Percentiles rank a stretch among this genome's conserved stretches.
phyloP scores from a whole-genome alignment of 2,113 vertebrate genomes.

The Passer domesticus region DNA sequence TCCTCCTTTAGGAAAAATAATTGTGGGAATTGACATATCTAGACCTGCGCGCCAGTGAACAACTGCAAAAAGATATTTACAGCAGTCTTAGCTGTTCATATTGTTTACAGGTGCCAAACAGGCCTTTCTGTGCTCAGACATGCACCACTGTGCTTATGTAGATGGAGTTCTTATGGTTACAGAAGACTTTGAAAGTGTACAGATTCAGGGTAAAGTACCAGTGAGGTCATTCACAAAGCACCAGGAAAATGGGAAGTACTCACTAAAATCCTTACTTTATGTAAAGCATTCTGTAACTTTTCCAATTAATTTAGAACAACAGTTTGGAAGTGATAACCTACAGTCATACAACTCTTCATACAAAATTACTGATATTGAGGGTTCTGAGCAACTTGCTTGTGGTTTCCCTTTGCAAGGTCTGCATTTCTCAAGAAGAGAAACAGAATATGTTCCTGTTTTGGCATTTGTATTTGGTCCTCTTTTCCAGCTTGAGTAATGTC shows the following conservation, averaged over 20 bases:
- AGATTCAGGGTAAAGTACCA: background rate
- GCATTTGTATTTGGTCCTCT: background rate
- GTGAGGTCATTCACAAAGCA: background rate
- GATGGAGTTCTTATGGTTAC: background rate
- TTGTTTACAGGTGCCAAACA: background rate
- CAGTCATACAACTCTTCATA: background rate
- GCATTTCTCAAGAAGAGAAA: background rate
- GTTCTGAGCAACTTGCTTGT: background rate
- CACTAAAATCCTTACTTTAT: background rate
- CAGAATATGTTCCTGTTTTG: background rate
- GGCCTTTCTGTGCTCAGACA: background rate
- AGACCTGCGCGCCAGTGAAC: accelerated
- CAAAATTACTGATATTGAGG: background rate
- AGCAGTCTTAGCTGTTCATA: background rate
- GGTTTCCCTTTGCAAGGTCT: background rate
- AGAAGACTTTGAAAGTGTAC: background rate
- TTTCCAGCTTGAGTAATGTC: background rate
- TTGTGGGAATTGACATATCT: background rate
- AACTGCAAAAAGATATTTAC: background rate
- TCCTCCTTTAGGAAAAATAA: background rate
- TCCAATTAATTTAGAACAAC: background rate
- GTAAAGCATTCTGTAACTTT: background rate
- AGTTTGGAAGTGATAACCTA: background rate
- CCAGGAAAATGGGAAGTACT: background rate
- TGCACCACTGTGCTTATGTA: background rate